Evolutionary conservation across 53 echinoderm and acorn worm species (phyloP).

Genomic region (Henricia sp.): DNA sequence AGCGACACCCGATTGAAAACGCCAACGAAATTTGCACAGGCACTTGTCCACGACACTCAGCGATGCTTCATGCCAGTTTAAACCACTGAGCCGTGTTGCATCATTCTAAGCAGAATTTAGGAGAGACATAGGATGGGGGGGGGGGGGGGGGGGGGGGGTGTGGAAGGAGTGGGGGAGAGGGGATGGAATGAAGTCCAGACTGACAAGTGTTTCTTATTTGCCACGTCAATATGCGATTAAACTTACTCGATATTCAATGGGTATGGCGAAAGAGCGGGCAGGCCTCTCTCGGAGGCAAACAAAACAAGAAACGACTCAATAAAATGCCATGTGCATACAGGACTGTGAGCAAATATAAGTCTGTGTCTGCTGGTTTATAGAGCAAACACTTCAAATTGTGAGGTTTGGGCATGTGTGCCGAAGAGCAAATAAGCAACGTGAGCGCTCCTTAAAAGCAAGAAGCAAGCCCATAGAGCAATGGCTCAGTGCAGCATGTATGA

Average conservation of each 20-base stretch:
- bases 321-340: conserved; percentile 50
- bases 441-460: neutral
- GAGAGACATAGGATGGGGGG: neutral
- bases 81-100: conserved; percentile 38
- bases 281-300: neutral
- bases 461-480: neutral
- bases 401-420: conserved; percentile 30
- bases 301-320: conserved; percentile 31
- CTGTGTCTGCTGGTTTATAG: conserved; percentile 44
- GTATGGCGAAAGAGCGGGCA: neutral
- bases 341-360: conserved; percentile 39
- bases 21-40: conserved; percentile 64
- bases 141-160: neutral
- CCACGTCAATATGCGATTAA: conserved; percentile 57
- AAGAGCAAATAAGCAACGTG: conserved; percentile 41
- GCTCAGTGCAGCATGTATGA: neutral
- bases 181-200: neutral
- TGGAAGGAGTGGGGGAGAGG: neutral
- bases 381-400: conserved; percentile 43
- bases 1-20: conserved; percentile 58
- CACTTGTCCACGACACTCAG: conserved; percentile 57
- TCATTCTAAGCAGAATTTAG: neutral
- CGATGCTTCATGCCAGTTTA: conserved; percentile 33
- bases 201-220: conserved; percentile 17
- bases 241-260: conserved; percentile 30